A percentile compares a stretch with the other conserved stretches of the same genome.
These are phyloP conservation scores for Pachypanchax playfairii DNA, from an alignment of 2,113 vertebrate species.

Conservation along the genomic window DNA sequence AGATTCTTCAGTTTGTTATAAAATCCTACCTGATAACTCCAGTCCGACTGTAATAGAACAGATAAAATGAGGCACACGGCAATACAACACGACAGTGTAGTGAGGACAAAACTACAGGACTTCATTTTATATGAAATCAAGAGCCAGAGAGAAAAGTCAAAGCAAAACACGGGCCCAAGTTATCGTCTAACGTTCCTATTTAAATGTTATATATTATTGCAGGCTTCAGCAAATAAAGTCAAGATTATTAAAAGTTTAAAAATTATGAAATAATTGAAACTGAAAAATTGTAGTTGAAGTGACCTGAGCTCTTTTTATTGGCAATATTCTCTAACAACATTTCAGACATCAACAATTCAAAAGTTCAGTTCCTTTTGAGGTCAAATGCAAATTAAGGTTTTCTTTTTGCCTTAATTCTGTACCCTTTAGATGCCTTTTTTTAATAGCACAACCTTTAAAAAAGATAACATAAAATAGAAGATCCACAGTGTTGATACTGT, in stretches of 20 bases:
- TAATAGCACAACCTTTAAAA: slow-evolving; percentile 1
- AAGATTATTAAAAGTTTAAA: not conserved
- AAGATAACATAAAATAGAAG: not conserved
- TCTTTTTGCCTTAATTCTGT: slow-evolving; percentile 23
- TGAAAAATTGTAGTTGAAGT: too few relatives aligned
- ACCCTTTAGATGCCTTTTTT: too few relatives aligned
- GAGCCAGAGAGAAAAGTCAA: slow-evolving; percentile 43
- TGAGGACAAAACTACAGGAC: slow-evolving; percentile 40
- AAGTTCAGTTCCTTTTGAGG: slow-evolving; percentile 23
- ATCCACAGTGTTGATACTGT: slow-evolving; percentile 8
- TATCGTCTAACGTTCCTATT: slow-evolving; percentile 19
- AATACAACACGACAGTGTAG: slow-evolving; percentile 54
- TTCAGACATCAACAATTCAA: slow-evolving; percentile 6
- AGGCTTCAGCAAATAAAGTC: not conserved
- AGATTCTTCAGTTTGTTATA: slow-evolving; percentile 11
- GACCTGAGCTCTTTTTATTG: not conserved
- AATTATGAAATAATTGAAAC: too few relatives aligned
- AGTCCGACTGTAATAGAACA: slow-evolving; percentile 17
- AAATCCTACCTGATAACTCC: slow-evolving; percentile 11
- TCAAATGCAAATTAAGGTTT: slow-evolving; percentile 26
- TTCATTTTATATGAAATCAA: slow-evolving; percentile 49
- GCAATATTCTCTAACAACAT: not conserved
- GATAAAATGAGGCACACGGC: slow-evolving; percentile 11
- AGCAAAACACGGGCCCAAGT: slow-evolving; percentile 35
- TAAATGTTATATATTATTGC: slow-evolving; percentile 7